Evolutionary conservation across 2,113 vertebrate species (phyloP), one percentile per base, ranked within the genome.

Genomic region (Forbesichthys papilliferus): DNA sequence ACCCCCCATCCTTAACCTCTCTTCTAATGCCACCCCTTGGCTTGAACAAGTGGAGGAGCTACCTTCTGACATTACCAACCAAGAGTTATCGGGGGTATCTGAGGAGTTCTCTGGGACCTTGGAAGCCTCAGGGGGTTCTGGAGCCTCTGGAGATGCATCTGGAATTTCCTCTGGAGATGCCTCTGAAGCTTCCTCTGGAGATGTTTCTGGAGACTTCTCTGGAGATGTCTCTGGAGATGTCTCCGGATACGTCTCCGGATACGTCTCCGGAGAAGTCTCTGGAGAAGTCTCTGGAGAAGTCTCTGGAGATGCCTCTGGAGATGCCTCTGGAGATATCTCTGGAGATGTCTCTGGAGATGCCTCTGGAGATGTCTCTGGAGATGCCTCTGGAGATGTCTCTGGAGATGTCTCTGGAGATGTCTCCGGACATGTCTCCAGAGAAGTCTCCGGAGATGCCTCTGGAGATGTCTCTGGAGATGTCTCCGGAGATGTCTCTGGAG

Each of bases 41-140:
- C 88, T 89, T 79, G 88, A 90, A 91, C 88, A 93, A 93, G 92
- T 84, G 84, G 90, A 92, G 76, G 86, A 90, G 86, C 65, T 83
- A 68, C 83, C 64, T 61, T 48, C 69, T 16, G 84, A 77, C 64
- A 77, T 47, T 59, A 65, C 14, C 52, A 83, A 83, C 61, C 77
- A 88, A 11, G 90, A 93, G 74, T 83, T 72, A 68, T 86, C 78
- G 2, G 83, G 84, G 68, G 70, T 59, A 80, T 89, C 90, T 71
- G 90, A 78, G 81, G 86, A 84, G 13, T 76, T 86, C 59, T 88
- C 84, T 59, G 90, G 81, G 64, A 61, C 49, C 57, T 88, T 85
- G 54, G 86, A 81, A 64, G 79, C 65, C 69, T 85, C 87, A 61
- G 91, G 84, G 52, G 81, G 84, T 52, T 27, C 56, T 46, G 85